phyloP scores from a whole-genome alignment of 37 sponge, comb jelly and placozoan species.

The Lycopodina hypogea region DNA sequence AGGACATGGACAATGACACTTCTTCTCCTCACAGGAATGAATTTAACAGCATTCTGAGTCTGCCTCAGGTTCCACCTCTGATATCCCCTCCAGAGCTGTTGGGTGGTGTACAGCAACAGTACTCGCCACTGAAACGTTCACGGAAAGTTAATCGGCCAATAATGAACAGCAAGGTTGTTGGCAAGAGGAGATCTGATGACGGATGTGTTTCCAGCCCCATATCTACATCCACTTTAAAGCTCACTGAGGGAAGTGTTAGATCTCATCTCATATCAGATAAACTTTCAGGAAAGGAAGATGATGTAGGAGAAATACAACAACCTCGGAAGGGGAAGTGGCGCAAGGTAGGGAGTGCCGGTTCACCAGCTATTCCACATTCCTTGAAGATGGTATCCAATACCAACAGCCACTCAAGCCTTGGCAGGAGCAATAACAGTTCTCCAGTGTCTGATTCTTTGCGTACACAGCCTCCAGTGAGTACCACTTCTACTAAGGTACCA shows the following conservation, averaged over 20 bases:
- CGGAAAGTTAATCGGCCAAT: not conserved
- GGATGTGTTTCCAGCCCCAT: constrained; percentile 4
- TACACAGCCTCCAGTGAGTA: not conserved
- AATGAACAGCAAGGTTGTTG: not conserved
- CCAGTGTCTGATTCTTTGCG: not conserved
- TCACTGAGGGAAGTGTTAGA: not conserved
- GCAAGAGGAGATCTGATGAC: constrained; percentile 17
- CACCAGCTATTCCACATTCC: not conserved
- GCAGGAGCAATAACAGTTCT: not conserved
- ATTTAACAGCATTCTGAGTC: not conserved
- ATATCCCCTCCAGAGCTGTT: not conserved
- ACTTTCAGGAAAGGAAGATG: not conserved
- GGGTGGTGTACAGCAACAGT: not conserved
- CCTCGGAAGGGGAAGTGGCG: constrained; percentile 33
- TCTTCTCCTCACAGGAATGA: not conserved
- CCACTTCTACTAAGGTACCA: not conserved
- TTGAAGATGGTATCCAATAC: too few species aligned
- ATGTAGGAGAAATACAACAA: not conserved
- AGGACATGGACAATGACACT: constrained; percentile 16
- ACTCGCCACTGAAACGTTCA: not conserved
- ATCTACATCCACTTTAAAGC: not conserved
- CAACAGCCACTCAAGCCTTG: not conserved
- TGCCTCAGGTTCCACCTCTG: not conserved
- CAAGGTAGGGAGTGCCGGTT: constrained; percentile 46
- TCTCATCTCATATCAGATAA: not conserved